Evolutionary conservation across 2,888 invertebrate species (phyloP).

Genomic region (Drosophila ezoana): DNA sequence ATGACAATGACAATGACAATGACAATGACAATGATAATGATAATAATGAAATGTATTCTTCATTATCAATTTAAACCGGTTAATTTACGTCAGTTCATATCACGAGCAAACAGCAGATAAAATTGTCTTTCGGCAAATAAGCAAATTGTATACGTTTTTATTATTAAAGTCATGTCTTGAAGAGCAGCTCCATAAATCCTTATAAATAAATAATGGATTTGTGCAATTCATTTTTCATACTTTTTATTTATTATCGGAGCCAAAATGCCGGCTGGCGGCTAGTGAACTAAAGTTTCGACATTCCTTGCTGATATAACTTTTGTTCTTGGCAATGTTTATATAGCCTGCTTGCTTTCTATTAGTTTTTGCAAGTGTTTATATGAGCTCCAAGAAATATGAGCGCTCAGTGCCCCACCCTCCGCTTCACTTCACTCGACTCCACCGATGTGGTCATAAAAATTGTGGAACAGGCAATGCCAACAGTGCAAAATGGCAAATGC

Average conservation of each 20-base stretch:
- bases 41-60: too few relatives aligned
- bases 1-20: too few relatives aligned
- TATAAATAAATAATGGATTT: constrained; percentile 19
- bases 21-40: too few relatives aligned
- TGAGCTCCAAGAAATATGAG: constrained; percentile 73
- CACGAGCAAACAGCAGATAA: background rate
- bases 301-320: constrained; percentile 38
- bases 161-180: background rate
- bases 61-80: too few relatives aligned
- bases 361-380: constrained; percentile 66
- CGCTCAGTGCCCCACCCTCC: constrained; percentile 36
- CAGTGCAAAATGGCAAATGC: constrained; percentile 70
- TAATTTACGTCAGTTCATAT: too few relatives aligned
- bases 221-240: constrained; percentile 5
- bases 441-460: constrained; percentile 55
- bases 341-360: constrained; percentile 55
- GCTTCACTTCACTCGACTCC: background rate
- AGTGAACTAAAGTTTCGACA: constrained; percentile 25
- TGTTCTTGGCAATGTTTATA: constrained; percentile 56
- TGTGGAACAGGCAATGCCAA: constrained; percentile 43
- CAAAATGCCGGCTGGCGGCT: constrained; percentile 4
- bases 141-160: background rate
- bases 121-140: background rate
- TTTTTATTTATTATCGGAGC: constrained; percentile 28
- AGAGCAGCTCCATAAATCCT: constrained; percentile 5